phyloP scores from a whole-genome alignment of 2,113 vertebrate genomes.

The Oriolus oriolus region DNA sequence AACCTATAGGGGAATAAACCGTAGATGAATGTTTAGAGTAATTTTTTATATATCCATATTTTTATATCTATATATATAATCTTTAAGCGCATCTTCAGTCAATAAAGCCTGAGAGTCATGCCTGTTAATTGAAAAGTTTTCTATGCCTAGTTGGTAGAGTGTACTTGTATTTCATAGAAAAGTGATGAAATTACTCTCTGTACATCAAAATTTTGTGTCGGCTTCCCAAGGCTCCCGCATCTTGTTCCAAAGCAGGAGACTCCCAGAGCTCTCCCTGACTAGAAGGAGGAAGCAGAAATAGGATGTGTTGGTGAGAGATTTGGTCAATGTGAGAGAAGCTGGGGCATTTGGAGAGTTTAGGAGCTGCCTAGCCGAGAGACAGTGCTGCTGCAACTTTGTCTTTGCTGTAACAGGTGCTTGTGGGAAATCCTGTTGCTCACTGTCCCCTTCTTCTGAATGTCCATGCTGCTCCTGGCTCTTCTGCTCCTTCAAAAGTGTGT shows the following conservation, averaged over 20 bases:
- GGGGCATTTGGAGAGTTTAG: background rate
- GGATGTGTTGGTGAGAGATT: background rate
- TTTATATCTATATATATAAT: background rate
- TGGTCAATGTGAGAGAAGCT: background rate
- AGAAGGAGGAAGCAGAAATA: background rate
- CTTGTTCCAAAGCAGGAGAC: background rate
- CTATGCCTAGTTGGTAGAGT: background rate
- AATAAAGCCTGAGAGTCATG: background rate
- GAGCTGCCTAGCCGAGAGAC: background rate
- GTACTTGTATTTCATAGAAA: background rate
- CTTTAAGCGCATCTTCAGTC: background rate
- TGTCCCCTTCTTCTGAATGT: background rate
- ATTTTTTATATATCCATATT: background rate
- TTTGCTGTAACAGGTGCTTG: background rate
- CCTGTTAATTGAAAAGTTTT: background rate
- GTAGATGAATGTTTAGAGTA: background rate
- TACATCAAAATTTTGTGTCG: background rate
- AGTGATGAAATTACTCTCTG: background rate
- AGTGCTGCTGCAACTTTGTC: background rate
- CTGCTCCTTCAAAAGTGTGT: background rate
- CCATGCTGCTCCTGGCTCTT: background rate
- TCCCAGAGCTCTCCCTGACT: background rate
- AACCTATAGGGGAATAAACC: background rate
- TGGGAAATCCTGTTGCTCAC: background rate
- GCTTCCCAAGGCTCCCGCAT: background rate